A percentile compares a stretch with the other conserved stretches of the same genome.
Evolutionary conservation across 2,888 invertebrate genomes (phyloP).

Genomic region (Epistrophella euchroma): DNA sequence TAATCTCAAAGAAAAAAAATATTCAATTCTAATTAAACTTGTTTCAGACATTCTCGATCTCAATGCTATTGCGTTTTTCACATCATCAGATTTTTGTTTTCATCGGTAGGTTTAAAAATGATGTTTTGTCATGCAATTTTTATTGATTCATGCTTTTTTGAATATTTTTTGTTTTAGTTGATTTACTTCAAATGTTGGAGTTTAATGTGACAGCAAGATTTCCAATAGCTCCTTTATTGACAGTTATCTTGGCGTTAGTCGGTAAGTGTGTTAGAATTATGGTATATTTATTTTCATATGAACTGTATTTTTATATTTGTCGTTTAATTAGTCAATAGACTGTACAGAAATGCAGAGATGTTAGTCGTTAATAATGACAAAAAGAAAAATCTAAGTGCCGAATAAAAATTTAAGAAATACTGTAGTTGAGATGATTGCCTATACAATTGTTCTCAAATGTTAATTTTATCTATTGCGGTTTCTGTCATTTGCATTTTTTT

Average conservation of each 20-base stretch:
- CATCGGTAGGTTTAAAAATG: slow-evolving; percentile 92
- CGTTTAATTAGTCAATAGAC: too few species aligned
- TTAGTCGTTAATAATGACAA: too few species aligned
- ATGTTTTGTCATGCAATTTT: neutral
- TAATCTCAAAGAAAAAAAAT: neutral
- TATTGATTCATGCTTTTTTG: slow-evolving; percentile 22
- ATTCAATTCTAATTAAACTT: slow-evolving; percentile 73
- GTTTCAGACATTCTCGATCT: slow-evolving; percentile 98
- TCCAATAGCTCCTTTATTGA: slow-evolving; percentile 97
- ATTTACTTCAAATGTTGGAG: slow-evolving; percentile 98
- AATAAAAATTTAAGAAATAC: too few species aligned
- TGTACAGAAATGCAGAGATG: too few species aligned
- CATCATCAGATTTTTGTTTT: slow-evolving; percentile 99
- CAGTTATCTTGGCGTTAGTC: slow-evolving; percentile 98
- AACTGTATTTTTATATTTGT: too few species aligned
- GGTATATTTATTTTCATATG: too few species aligned
- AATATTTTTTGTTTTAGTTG: slow-evolving; percentile 87
- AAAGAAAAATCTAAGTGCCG: too few species aligned
- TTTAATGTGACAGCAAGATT: slow-evolving; percentile 97
- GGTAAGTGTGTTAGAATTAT: slow-evolving; percentile 88
- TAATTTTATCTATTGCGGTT: too few species aligned
- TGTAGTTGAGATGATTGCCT: too few species aligned
- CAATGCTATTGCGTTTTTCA: slow-evolving; percentile 98
- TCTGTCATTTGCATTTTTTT: too few species aligned
- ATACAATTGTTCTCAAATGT: too few species aligned